Evolutionary conservation across 2,113 vertebrate genomes (phyloP).

Genomic region (Progne subis): DNA sequence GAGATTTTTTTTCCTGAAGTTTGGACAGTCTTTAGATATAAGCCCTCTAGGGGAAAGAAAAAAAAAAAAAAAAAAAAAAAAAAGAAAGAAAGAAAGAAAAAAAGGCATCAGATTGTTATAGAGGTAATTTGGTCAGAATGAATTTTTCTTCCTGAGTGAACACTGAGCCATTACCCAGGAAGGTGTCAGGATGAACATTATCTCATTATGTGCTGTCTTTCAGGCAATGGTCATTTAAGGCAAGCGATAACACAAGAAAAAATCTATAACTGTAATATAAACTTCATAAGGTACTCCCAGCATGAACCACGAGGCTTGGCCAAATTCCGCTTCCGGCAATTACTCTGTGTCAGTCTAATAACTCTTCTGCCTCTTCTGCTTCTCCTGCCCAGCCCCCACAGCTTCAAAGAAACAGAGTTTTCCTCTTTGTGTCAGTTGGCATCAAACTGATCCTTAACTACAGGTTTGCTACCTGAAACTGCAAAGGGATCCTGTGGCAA

Average conservation of each 20-base stretch:
- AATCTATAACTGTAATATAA: constrained; percentile 46
- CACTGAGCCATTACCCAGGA: neutral
- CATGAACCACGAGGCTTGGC: neutral
- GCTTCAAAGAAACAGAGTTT: constrained; percentile 10
- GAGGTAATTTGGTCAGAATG: neutral
- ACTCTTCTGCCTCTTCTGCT: constrained; percentile 11
- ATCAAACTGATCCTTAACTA: neutral
- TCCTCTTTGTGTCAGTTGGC: constrained; percentile 19
- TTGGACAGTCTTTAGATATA: neutral
- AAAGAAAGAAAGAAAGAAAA: neutral
- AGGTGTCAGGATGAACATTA: constrained; percentile 5
- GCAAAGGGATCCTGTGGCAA: neutral
- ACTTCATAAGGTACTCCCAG: constrained; percentile 54
- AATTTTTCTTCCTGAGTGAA: constrained; percentile 7
- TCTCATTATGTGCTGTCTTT: neutral
- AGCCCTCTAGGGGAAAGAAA: neutral
- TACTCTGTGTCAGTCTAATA: constrained; percentile 49
- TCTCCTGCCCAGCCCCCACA: constrained; percentile 23
- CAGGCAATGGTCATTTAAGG: constrained; percentile 30
- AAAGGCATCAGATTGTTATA: neutral
- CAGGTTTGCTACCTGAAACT: constrained; percentile 40
- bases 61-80: neutral
- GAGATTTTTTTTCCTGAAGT: neutral
- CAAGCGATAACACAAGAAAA: neutral
- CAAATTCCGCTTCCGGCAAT: constrained; percentile 50